Conservation (phyloP, 1,140 invertebrate genomes). For the Nephila pilipes region DNA sequence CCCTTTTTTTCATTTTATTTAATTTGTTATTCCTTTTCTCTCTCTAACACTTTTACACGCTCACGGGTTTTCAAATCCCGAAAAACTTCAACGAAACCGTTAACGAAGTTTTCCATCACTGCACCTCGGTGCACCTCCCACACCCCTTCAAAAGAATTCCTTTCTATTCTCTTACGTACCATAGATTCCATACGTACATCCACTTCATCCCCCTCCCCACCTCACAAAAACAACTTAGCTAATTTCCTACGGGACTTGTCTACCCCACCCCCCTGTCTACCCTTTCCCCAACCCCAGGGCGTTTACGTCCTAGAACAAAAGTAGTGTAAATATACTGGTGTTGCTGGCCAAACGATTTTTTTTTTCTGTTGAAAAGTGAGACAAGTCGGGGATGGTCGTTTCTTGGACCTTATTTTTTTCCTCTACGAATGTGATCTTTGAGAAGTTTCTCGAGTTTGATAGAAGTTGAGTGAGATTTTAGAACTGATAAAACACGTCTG, state of each 20-base stretch:
- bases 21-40: conserved; percentile 12
- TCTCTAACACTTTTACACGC: neutral
- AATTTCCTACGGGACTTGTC: conserved; percentile 70
- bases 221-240: conserved; percentile 72
- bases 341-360: neutral
- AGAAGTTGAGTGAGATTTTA: too few relatives aligned
- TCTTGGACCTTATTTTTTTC: neutral
- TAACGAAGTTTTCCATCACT: conserved; percentile 70
- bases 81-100: conserved; percentile 45
- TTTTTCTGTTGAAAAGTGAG: neutral
- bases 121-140: neutral
- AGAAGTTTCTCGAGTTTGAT: too few relatives aligned
- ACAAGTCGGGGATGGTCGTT: neutral
- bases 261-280: neutral
- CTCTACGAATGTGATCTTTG: too few relatives aligned
- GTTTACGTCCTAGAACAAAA: conserved; percentile 59
- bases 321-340: conserved; percentile 52
- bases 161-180: conserved; percentile 59
- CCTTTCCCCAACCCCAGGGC: conserved; percentile 1
- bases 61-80: neutral
- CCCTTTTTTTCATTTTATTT: neutral
- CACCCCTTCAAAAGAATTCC: conserved; percentile 4
- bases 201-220: neutral
- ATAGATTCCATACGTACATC: conserved; percentile 46
- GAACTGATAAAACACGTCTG: too few relatives aligned